Evolutionary conservation across 2,797 vertebrate species (phyloP).

Genomic region (Pseudochirops cupreus): DNA sequence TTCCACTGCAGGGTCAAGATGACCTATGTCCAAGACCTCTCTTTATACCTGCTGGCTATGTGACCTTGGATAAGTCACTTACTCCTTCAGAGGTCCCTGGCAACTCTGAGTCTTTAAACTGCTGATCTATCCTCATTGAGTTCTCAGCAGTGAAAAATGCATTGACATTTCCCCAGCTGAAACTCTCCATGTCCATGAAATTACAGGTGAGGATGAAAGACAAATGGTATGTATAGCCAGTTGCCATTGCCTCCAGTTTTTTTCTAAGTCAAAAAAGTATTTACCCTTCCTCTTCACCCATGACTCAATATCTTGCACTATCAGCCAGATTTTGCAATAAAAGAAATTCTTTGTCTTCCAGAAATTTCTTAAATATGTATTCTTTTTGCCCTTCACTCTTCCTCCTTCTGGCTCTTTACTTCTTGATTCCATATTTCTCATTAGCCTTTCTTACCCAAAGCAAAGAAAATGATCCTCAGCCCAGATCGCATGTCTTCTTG

Average conservation of each 20-base stretch:
- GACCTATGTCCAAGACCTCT: neutral
- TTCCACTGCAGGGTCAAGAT: neutral
- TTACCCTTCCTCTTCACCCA: constrained; percentile 7
- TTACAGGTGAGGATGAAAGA: neutral
- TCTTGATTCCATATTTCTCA: constrained; percentile 58
- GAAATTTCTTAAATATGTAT: neutral
- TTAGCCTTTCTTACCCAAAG: constrained; percentile 50
- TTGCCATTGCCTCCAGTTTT: constrained; percentile 39
- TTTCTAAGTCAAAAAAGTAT: neutral
- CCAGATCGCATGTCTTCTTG: constrained; percentile 60
- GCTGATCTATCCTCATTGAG: neutral
- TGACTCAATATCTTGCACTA: neutral
- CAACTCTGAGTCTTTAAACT: neutral
- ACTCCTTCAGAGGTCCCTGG: neutral
- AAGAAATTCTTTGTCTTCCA: constrained; percentile 1
- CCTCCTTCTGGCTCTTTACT: constrained; percentile 22
- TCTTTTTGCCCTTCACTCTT: neutral
- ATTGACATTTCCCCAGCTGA: neutral
- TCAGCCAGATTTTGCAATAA: constrained; percentile 27
- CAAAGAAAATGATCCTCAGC: constrained; percentile 55
- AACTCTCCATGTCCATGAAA: neutral
- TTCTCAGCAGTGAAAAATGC: neutral
- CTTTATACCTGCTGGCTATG: neutral
- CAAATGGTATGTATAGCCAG: neutral
- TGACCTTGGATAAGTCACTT: neutral